These are phyloP conservation scores for Standfussiana lucernea DNA, from an alignment of 2,888 invertebrate species.

Conservation along the genomic window DNA sequence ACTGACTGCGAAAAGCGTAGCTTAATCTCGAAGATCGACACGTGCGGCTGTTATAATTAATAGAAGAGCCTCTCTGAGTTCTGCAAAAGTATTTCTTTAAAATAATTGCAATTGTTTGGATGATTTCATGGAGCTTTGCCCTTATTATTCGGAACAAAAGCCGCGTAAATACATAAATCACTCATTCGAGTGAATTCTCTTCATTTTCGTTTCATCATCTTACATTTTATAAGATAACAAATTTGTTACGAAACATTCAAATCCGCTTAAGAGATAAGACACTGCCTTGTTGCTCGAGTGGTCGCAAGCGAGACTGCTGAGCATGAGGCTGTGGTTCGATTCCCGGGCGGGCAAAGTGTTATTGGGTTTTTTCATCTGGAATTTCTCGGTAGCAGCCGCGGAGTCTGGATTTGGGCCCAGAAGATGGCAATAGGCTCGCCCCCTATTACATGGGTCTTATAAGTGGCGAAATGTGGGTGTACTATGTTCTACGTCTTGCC, in stretches of 20 bases:
- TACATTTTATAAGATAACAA: neutral
- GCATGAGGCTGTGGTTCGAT: no score
- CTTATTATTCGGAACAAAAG: neutral
- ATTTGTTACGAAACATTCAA: neutral
- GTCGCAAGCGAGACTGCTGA: no score
- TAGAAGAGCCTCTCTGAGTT: neutral
- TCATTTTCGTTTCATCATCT: neutral
- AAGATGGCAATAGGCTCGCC: no score
- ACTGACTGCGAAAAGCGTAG: neutral
- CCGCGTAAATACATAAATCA: conserved; percentile 27
- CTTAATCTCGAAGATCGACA: neutral
- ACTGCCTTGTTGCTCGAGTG: no score
- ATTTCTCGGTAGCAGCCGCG: no score
- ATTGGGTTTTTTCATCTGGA: no score
- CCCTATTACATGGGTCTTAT: no score
- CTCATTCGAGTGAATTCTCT: conserved; percentile 6
- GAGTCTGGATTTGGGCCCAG: no score
- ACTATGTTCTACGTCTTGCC: no score
- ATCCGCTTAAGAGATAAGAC: neutral
- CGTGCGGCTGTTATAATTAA: neutral
- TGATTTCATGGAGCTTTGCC: neutral
- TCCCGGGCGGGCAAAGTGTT: no score
- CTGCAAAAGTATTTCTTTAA: neutral
- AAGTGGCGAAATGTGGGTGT: no score
- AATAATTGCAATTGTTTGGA: conserved; percentile 4